These are phyloP conservation scores for Casuarius casuarius DNA, from an alignment of 2,113 vertebrate species.

Conservation along the genomic window DNA sequence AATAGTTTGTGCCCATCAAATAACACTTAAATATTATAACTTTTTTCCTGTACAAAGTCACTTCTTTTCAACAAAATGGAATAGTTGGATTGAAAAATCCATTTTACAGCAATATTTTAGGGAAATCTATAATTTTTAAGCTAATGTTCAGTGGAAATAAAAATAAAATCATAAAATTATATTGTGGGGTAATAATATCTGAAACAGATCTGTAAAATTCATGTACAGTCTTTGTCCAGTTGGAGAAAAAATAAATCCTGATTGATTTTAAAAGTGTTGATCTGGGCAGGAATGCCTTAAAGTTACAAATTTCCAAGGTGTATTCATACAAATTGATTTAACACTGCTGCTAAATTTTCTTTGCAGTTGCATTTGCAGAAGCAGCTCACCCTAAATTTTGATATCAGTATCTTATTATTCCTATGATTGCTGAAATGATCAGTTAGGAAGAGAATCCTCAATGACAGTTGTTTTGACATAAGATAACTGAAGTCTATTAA, in stretches of 20 bases:
- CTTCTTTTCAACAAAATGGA: background rate
- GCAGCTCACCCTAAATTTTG: background rate
- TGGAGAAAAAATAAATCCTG: background rate
- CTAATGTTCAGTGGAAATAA: background rate
- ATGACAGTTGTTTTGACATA: background rate
- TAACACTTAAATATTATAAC: background rate
- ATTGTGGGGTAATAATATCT: background rate
- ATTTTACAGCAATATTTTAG: background rate
- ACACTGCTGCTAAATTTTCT: background rate
- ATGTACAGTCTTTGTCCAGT: background rate
- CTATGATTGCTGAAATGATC: background rate
- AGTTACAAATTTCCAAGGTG: background rate
- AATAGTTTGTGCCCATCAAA: background rate
- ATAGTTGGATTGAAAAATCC: background rate
- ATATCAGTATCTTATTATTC: background rate
- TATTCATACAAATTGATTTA: background rate
- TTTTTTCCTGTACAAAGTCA: background rate
- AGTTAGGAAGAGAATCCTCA: background rate
- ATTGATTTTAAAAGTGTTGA: background rate
- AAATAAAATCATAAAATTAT: background rate
- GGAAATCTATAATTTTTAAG: background rate
- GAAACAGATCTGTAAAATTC: background rate
- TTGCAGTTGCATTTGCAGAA: background rate
- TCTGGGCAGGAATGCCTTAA: background rate
- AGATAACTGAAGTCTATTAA: background rate